Percentiles rank a stretch among this genome's conserved stretches.
These are phyloP conservation scores for Ptychadena robeensis DNA, from an alignment of 2,797 vertebrate genomes.

Conservation along the genomic window DNA sequence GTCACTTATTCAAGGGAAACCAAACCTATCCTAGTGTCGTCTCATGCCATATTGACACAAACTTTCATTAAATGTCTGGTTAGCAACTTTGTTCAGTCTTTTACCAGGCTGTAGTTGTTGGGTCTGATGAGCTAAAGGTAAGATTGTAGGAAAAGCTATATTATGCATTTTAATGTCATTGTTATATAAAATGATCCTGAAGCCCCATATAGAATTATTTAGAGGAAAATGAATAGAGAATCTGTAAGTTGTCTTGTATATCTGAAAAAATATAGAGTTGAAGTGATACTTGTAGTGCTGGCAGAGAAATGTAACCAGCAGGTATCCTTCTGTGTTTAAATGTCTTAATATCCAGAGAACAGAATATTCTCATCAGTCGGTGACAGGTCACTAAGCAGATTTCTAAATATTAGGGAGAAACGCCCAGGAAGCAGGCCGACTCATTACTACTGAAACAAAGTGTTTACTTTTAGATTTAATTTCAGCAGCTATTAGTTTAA, in stretches of 20 bases:
- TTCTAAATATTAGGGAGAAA: not conserved
- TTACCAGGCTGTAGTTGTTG: not conserved
- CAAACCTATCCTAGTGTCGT: too few relatives aligned
- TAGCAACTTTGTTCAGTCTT: not conserved
- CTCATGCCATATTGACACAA: too few relatives aligned
- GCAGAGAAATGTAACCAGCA: too few relatives aligned
- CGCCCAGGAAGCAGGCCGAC: not conserved
- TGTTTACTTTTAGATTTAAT: conserved; percentile 58
- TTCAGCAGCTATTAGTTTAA: conserved; percentile 54
- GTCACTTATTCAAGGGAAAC: too few relatives aligned
- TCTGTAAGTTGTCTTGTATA: not conserved
- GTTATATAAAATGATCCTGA: not conserved
- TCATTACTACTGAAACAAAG: conserved; percentile 30
- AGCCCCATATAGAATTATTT: not conserved
- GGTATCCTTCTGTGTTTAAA: not conserved
- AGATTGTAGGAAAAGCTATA: too few relatives aligned
- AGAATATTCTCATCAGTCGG: not conserved
- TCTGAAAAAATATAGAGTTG: not conserved
- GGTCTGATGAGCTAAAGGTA: too few relatives aligned
- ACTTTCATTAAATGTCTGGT: too few relatives aligned
- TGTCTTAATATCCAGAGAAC: not conserved
- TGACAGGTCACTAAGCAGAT: conserved; percentile 3
- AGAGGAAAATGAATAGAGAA: not conserved
- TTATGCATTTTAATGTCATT: too few relatives aligned
- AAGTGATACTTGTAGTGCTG: not conserved